phyloP scores from a whole-genome alignment of 2,888 invertebrate species.

The Coelogynopora nodosa region DNA sequence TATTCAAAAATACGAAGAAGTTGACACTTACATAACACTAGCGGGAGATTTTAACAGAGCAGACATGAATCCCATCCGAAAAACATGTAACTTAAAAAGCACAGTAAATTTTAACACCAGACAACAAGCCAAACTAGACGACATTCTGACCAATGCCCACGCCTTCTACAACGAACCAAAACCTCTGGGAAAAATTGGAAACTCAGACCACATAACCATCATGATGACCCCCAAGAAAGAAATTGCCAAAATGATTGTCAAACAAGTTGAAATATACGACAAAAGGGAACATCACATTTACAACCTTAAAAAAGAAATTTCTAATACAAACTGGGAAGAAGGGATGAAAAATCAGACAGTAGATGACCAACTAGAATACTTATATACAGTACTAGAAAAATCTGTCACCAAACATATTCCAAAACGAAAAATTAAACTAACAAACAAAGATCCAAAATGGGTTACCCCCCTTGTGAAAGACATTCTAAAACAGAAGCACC shows the following conservation, averaged over 20 bases:
- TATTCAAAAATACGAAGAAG: background rate
- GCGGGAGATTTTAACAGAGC: constrained; percentile 13
- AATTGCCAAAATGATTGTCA: background rate
- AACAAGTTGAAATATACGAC: too few species aligned
- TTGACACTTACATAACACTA: background rate
- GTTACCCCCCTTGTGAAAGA: background rate
- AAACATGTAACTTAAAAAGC: background rate
- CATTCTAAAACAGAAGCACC: background rate
- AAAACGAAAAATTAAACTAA: background rate
- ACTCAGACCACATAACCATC: background rate
- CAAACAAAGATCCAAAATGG: background rate
- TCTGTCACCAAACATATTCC: background rate
- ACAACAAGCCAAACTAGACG: background rate
- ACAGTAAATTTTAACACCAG: constrained; percentile 6
- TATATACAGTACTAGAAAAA: background rate
- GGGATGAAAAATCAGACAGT: too few species aligned
- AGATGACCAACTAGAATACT: background rate
- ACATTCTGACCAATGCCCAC: background rate
- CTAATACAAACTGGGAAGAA: too few species aligned
- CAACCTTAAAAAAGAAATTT: too few species aligned
- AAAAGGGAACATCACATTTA: too few species aligned
- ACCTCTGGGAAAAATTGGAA: background rate
- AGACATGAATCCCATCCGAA: background rate
- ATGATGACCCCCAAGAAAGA: background rate
- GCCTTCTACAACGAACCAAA: background rate